phyloP scores from a whole-genome alignment of 2,888 invertebrate genomes.

The Cistogaster globosa region DNA sequence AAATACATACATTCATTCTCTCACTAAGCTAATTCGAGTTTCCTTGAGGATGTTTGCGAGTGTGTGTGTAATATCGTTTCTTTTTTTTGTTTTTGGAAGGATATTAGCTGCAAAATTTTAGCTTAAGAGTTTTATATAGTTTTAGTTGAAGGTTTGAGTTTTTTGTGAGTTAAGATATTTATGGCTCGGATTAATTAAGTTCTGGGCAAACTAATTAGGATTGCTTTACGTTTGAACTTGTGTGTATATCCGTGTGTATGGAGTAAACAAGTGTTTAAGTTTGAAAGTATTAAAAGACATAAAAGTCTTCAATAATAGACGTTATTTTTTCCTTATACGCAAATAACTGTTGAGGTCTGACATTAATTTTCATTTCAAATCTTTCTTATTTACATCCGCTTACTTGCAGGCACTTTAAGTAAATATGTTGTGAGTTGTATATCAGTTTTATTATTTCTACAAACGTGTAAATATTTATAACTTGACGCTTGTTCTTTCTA shows the following conservation, averaged over 20 bases:
- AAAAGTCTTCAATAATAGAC: neutral
- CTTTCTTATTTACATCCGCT: conserved; percentile 1
- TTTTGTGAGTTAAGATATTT: conserved; percentile 34
- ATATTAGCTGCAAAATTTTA: too few species aligned
- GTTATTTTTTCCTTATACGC: neutral
- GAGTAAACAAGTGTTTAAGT: too few species aligned
- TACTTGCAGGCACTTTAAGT: neutral
- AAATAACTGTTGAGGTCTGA: neutral
- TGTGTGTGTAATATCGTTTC: neutral
- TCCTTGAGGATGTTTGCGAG: neutral
- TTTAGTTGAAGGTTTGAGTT: conserved; percentile 34
- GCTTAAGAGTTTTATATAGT: conserved; percentile 24
- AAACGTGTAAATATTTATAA: too few species aligned
- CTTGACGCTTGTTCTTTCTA: neutral
- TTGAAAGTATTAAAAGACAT: too few species aligned
- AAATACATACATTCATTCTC: neutral
- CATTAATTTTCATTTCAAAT: neutral
- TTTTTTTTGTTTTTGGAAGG: neutral
- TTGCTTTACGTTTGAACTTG: conserved; percentile 43
- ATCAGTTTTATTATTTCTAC: neutral
- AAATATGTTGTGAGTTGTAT: conserved; percentile 5
- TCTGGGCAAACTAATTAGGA: conserved; percentile 64
- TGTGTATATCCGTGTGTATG: neutral
- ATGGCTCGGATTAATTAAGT: conserved; percentile 62
- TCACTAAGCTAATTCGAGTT: neutral